A percentile compares a stretch with the other conserved stretches of the same genome.
phyloP scores from a whole-genome alignment of 2,797 vertebrate species.

The Morelia viridis region DNA sequence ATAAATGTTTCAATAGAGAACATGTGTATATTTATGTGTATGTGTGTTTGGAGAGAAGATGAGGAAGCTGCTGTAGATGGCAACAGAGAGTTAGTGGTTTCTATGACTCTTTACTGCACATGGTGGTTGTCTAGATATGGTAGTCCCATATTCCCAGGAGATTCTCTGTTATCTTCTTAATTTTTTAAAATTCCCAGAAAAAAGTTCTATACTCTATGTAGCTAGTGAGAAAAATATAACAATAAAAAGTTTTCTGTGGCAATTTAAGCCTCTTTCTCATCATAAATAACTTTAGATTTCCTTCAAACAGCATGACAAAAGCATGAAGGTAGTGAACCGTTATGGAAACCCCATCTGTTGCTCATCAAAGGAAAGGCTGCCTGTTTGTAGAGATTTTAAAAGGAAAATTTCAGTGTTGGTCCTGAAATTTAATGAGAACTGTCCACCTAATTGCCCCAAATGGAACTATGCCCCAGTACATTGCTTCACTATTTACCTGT shows the following conservation, averaged over 20 bases:
- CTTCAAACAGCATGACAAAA: conserved; percentile 71
- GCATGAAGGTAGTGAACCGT: conserved; percentile 77
- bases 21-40: background rate
- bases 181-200: conserved; percentile 54
- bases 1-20: background rate
- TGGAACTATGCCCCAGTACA: conserved; percentile 56
- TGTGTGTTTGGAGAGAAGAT: background rate
- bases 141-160: conserved; percentile 43
- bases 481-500: background rate
- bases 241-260: conserved; percentile 63
- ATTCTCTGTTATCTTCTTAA: conserved; percentile 65
- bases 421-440: conserved; percentile 70
- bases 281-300: conserved; percentile 79
- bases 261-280: conserved; percentile 72
- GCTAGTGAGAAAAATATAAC: conserved; percentile 69
- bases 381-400: conserved; percentile 61
- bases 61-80: background rate
- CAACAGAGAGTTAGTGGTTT: background rate
- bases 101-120: background rate
- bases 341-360: conserved; percentile 80
- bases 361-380: conserved; percentile 71
- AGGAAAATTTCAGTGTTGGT: conserved; percentile 64
- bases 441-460: conserved; percentile 68
- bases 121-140: background rate
- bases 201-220: conserved; percentile 66